Evolutionary conservation across 2,113 vertebrate genomes (phyloP).

Genomic region (Bufo bufo): DNA sequence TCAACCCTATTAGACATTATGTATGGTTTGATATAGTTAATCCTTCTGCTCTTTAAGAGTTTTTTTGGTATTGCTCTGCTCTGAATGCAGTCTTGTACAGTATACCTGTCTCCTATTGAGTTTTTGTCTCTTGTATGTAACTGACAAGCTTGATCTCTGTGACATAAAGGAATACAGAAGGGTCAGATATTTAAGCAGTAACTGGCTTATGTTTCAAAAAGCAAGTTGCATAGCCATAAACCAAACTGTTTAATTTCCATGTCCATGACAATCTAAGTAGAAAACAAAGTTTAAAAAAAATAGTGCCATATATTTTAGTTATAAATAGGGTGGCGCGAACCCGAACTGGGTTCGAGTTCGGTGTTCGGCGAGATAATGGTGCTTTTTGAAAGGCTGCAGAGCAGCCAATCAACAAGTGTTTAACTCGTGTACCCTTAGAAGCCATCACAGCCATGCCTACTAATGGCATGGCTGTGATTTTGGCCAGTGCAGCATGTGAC

Average conservation of each 20-base stretch:
- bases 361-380: too few relatives aligned
- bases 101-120: not conserved
- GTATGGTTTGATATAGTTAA: too few relatives aligned
- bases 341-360: too few relatives aligned
- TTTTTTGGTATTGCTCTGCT: not conserved
- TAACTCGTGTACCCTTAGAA: too few relatives aligned
- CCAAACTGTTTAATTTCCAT: not conserved
- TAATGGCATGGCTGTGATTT: too few relatives aligned
- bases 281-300: not conserved
- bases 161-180: constrained; percentile 1
- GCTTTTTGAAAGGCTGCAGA: too few relatives aligned
- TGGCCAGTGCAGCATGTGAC: too few relatives aligned
- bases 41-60: not conserved
- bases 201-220: not conserved
- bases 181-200: not conserved
- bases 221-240: not conserved
- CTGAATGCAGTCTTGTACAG: not conserved
- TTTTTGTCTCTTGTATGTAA: not conserved
- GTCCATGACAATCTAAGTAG: not conserved
- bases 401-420: too few relatives aligned
- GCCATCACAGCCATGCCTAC: too few relatives aligned
- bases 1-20: too few relatives aligned
- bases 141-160: not conserved
- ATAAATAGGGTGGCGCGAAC: not conserved
- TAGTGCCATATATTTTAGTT: not conserved